Evolutionary conservation across 1,140 invertebrate genomes (phyloP).

Genomic region (Pseudomyrmex concolor): DNA sequence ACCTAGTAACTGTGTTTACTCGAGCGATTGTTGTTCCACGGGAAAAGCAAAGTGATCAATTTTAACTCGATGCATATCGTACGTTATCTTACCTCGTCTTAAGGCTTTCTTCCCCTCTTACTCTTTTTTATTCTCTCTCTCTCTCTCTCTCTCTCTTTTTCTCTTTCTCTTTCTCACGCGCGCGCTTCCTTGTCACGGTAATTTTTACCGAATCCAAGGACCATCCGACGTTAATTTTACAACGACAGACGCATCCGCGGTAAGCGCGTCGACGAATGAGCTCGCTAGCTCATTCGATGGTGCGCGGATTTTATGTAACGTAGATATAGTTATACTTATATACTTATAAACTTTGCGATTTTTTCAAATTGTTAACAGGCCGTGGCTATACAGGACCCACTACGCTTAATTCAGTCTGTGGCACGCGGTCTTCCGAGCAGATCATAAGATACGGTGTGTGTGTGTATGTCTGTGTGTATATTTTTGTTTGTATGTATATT

Average conservation of each 20-base stretch:
- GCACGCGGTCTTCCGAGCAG: constrained; percentile 82
- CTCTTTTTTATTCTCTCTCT: neutral
- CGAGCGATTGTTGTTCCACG: neutral
- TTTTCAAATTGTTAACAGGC: constrained; percentile 81
- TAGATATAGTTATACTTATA: constrained; percentile 77
- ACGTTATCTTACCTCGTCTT: neutral
- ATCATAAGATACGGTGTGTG: constrained; percentile 36
- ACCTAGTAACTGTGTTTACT: too few species aligned
- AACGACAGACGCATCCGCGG: constrained; percentile 19
- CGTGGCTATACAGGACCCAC: constrained; percentile 85
- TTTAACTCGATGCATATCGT: neutral
- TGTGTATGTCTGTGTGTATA: constrained; percentile 3
- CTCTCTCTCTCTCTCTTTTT: too few species aligned
- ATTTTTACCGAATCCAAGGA: constrained; percentile 9
- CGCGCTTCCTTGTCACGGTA: neutral
- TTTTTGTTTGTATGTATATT: neutral
- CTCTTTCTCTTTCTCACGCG: too few species aligned
- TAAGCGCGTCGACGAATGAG: constrained; percentile 11
- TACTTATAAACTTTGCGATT: constrained; percentile 67
- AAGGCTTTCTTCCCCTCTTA: too few species aligned
- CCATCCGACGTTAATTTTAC: constrained; percentile 31
- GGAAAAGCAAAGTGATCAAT: neutral
- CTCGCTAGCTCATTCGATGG: constrained; percentile 9
- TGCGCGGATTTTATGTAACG: constrained; percentile 51
- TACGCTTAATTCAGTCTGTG: constrained; percentile 82